A percentile compares a stretch with the other conserved stretches of the same genome.
These are phyloP conservation scores for Agonopterix alstromeriana DNA, from an alignment of 2,888 invertebrate genomes.

Conservation along the genomic window DNA sequence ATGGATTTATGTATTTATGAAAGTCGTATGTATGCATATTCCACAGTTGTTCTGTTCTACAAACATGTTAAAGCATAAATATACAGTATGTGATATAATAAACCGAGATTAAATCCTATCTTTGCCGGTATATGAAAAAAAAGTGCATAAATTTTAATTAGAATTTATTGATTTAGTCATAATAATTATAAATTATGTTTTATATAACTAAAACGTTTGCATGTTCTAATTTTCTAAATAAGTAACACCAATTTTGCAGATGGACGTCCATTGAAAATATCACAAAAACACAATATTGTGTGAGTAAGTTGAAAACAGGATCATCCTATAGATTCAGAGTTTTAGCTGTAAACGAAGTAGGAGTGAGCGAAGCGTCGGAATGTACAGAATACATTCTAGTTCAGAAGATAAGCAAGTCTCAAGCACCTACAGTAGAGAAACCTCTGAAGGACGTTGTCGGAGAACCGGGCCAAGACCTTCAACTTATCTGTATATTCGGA, in stretches of 20 bases:
- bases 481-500: constrained; percentile 84
- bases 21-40: neutral
- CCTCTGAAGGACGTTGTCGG: constrained; percentile 80
- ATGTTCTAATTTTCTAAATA: neutral
- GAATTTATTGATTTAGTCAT: neutral
- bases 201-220: neutral
- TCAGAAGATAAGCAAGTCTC: constrained; percentile 67
- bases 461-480: constrained; percentile 80
- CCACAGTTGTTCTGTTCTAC: neutral
- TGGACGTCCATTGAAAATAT: constrained; percentile 82
- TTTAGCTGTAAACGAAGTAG: constrained; percentile 86
- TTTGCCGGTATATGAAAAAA: too few species aligned
- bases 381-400: constrained; percentile 79
- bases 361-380: constrained; percentile 83
- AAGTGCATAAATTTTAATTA: too few species aligned
- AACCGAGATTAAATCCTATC: too few species aligned
- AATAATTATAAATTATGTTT: neutral
- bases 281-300: constrained; percentile 79
- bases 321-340: constrained; percentile 84
- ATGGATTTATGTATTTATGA: too few species aligned
- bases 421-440: constrained; percentile 81
- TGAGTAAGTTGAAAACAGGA: constrained; percentile 78
- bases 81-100: too few species aligned
- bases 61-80: too few species aligned
- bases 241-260: constrained; percentile 44